These are phyloP conservation scores for Ifrita kowaldi DNA, from an alignment of 2,113 vertebrate species.

Conservation along the genomic window DNA sequence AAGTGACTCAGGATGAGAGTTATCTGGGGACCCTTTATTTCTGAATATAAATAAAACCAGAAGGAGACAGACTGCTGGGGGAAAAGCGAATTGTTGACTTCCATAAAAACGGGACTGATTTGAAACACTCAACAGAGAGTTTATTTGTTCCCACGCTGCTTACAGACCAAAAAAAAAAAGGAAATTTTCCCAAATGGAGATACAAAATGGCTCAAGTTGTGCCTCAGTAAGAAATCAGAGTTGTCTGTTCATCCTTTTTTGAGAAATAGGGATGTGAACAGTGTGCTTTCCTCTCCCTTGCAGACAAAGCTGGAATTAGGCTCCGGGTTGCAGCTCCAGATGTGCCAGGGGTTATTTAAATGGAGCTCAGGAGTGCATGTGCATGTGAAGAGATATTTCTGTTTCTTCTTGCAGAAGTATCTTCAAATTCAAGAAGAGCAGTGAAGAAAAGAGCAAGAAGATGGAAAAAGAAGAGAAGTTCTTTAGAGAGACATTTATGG, in stretches of 20 bases:
- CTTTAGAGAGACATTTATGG: slow-evolving; percentile 75
- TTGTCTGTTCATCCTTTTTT: background rate
- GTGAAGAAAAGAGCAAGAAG: slow-evolving; percentile 60
- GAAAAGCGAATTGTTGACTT: background rate
- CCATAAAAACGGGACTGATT: background rate
- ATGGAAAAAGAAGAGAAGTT: slow-evolving; percentile 68
- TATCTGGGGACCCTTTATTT: background rate
- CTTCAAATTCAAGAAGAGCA: slow-evolving; percentile 61
- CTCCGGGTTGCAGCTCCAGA: background rate
- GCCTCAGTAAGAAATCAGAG: background rate
- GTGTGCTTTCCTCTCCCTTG: background rate
- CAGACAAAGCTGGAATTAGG: background rate
- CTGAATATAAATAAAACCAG: background rate
- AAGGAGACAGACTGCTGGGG: background rate
- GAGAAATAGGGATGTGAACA: background rate
- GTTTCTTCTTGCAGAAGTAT: slow-evolving; percentile 17
- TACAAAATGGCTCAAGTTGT: background rate
- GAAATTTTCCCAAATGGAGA: background rate
- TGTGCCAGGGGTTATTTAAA: background rate
- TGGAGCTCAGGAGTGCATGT: background rate
- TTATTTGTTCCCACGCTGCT: background rate
- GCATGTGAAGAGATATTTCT: background rate
- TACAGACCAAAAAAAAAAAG: background rate
- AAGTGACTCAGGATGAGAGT: background rate
- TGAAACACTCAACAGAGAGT: background rate